A percentile compares a stretch with the other conserved stretches of the same genome.
These are phyloP conservation scores for Bellardia bayeri DNA, from an alignment of 2,888 invertebrate species.

Conservation along the genomic window DNA sequence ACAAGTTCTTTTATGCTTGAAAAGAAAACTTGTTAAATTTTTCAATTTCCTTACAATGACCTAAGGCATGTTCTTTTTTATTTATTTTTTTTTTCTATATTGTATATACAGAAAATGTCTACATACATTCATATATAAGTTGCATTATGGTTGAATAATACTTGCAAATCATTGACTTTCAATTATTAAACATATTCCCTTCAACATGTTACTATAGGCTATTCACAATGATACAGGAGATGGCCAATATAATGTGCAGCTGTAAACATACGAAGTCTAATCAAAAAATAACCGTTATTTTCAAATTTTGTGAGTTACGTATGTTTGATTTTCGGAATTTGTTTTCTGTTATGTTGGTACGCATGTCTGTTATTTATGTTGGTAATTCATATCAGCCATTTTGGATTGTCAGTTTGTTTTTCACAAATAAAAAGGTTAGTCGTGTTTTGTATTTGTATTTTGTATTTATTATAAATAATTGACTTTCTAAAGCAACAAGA, in stretches of 20 bases:
- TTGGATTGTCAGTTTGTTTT: no score
- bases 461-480: no score
- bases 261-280: background rate
- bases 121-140: background rate
- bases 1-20: background rate
- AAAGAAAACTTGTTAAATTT: background rate
- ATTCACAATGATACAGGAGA: background rate
- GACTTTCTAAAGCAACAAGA: no score
- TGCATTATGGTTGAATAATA: constrained; percentile 24
- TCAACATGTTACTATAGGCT: background rate
- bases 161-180: constrained; percentile 37
- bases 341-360: no score
- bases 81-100: no score
- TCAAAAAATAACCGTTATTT: no score
- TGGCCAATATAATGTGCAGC: background rate
- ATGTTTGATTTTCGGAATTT: no score
- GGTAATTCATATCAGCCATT: no score
- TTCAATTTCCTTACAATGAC: constrained; percentile 28
- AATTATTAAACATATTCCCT: constrained; percentile 13
- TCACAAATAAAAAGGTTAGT: no score
- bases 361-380: no score
- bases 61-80: background rate
- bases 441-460: no score
- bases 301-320: no score
- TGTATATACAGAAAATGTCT: background rate